Evolutionary conservation across 2,113 vertebrate genomes (phyloP), one percentile per base, ranked within the genome.

Genomic region (Microtus oregoni): DNA sequence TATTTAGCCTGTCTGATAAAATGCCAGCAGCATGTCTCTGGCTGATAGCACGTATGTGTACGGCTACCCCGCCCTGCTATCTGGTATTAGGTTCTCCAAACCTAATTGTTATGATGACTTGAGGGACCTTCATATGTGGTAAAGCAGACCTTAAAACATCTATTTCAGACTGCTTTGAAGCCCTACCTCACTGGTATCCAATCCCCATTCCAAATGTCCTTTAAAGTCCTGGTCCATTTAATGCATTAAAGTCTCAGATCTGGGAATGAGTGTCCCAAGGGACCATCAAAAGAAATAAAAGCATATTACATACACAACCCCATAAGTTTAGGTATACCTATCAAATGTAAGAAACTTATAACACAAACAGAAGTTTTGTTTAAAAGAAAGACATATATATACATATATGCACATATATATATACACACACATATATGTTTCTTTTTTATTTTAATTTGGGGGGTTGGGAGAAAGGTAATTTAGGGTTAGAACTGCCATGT

Each of bases 401-500:
- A 13, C 2, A n/a, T 4, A 24, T 58, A 58, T 58, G 1, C 19
- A n/a, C 4, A 26, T 26, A 61, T 35, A 10, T 41, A 24, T 38
- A 8, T 15, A 41, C 11, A 14, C 22, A 24, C 22, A 13, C 38
- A n/a, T 72, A 11, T 7, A 38, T 58, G 58, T 20, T 7, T 58
- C 58, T 20, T 58, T 58, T 58, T 58, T 58, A 81, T 96, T 97
- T 72, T 30, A 70, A 75, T 94, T 90, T 92, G 96, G 96, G 92
- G 35, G 38, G 70, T 65, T 32, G 86, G 82, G 88, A 85, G 85
- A 52, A 96, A 97, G 94, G 96, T 94, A 98, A 98, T 98, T 91
- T 92, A 92, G 91, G 98, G 97, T 98, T 98, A 98, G 95, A 52
- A 63, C 72, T 90, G 68, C 78, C 95, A 75, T 96, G 93, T 90